Conservation (phyloP, 1,140 invertebrate species). For the Ceratina calcarata region DNA sequence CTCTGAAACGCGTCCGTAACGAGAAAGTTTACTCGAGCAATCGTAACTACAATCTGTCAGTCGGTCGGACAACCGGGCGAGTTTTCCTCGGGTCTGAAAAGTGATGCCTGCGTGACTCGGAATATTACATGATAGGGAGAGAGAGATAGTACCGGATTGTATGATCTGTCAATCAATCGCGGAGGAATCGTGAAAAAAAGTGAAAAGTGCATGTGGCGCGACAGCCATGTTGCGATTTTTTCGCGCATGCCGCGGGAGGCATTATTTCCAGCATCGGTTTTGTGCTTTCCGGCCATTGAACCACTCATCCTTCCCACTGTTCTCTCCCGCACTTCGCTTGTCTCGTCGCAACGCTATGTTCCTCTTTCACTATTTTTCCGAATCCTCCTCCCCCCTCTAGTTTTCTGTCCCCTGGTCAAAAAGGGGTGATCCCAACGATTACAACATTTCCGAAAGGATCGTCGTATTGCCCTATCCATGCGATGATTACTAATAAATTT, state of each 20-base stretch:
- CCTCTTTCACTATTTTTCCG: conserved; percentile 23
- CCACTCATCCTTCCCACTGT: conserved; percentile 34
- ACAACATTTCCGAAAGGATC: background rate
- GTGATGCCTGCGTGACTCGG: background rate
- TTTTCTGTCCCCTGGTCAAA: conserved; percentile 13
- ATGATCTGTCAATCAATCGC: conserved; percentile 67
- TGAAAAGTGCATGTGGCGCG: conserved; percentile 64
- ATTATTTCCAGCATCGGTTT: conserved; percentile 68
- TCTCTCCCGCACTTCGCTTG: conserved; percentile 14
- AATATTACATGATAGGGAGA: conserved; percentile 56
- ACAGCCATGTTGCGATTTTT: conserved; percentile 68
- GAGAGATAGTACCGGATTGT: conserved; percentile 29
- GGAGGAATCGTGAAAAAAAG: conserved; percentile 59
- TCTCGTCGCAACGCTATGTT: conserved; percentile 19
- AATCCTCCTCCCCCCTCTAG: conserved; percentile 16
- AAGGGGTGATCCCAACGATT: background rate
- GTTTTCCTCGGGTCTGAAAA: conserved; percentile 31
- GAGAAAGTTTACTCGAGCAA: conserved; percentile 11
- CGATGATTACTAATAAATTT: no score
- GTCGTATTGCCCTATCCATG: no score
- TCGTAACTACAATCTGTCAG: conserved; percentile 33
- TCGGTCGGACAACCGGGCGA: conserved; percentile 26
- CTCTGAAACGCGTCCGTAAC: background rate
- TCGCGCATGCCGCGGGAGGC: conserved; percentile 39
- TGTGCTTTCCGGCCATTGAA: conserved; percentile 66